A percentile compares a stretch with the other conserved stretches of the same genome.
These are phyloP conservation scores for Drymodes brunneopygia DNA, from an alignment of 2,113 vertebrate genomes.

Conservation along the genomic window DNA sequence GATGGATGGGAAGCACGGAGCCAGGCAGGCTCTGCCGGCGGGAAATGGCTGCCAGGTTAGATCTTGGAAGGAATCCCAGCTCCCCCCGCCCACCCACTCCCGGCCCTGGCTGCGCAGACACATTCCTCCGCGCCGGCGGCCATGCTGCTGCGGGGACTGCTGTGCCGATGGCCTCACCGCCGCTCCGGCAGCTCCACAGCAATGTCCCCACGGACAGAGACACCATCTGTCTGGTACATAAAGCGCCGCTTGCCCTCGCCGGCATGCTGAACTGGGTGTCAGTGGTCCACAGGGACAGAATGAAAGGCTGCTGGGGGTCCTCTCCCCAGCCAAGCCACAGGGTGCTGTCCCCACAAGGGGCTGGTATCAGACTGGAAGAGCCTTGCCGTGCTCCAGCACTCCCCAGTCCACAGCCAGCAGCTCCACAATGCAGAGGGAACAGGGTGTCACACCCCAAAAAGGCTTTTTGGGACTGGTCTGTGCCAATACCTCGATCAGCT, in stretches of 20 bases:
- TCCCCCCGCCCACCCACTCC: not conserved
- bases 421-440: accelerated
- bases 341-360: accelerated
- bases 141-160: not conserved
- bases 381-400: not conserved
- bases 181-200: not conserved
- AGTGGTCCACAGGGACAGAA: not conserved
- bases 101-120: not conserved
- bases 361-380: not conserved
- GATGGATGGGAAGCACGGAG: not conserved
- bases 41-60: not conserved
- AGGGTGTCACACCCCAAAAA: accelerated
- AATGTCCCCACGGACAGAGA: not conserved
- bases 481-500: constrained; percentile 83
- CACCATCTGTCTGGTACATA: not conserved
- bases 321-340: not conserved
- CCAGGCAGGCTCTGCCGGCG: not conserved
- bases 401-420: no score
- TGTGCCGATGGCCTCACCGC: not conserved
- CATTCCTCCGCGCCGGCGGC: not conserved
- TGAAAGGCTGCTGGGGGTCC: not conserved
- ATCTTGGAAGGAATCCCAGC: not conserved
- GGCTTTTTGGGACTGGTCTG: not conserved
- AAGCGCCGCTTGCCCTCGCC: not conserved
- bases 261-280: accelerated